phyloP scores from a whole-genome alignment of 2,113 vertebrate species.

The Heterotis niloticus region DNA sequence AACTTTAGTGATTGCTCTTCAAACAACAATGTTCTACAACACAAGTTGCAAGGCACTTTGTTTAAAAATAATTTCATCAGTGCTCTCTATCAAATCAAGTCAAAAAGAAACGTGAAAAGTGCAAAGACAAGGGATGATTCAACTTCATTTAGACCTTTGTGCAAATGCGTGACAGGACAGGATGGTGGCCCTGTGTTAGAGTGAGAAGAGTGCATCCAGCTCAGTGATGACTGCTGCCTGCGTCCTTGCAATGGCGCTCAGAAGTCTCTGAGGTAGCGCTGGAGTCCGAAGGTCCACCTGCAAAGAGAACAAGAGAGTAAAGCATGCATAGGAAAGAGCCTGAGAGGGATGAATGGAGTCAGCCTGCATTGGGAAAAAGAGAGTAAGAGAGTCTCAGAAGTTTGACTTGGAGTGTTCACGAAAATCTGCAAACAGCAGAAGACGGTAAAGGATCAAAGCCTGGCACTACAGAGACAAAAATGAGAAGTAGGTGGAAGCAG shows the following conservation, averaged over 20 bases:
- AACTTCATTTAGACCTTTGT: constrained; percentile 20
- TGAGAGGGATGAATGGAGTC: not conserved
- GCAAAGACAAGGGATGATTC: constrained; percentile 50
- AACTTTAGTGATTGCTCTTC: not conserved
- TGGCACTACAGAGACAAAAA: not conserved
- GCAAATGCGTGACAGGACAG: constrained; percentile 46
- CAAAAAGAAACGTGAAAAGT: constrained; percentile 50
- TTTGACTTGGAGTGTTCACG: too few relatives aligned
- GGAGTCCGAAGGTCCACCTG: constrained; percentile 89
- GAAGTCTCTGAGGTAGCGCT: constrained; percentile 67
- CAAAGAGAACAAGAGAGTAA: not conserved
- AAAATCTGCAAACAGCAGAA: too few relatives aligned
- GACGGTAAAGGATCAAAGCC: too few relatives aligned
- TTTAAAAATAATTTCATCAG: constrained; percentile 45
- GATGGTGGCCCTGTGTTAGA: constrained; percentile 40
- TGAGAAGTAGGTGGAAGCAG: not conserved
- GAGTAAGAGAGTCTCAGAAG: too few relatives aligned
- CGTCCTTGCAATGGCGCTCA: constrained; percentile 66
- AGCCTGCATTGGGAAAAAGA: not conserved
- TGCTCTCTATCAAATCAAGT: constrained; percentile 44
- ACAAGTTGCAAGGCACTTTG: constrained; percentile 44
- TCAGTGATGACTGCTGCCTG: constrained; percentile 81
- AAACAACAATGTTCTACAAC: constrained; percentile 36
- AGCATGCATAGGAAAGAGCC: not conserved
- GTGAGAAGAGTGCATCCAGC: constrained; percentile 70